Percentiles rank a stretch among this genome's conserved stretches.
These are phyloP conservation scores for Daboia siamensis DNA, from an alignment of 2,113 vertebrate species.

Conservation along the genomic window DNA sequence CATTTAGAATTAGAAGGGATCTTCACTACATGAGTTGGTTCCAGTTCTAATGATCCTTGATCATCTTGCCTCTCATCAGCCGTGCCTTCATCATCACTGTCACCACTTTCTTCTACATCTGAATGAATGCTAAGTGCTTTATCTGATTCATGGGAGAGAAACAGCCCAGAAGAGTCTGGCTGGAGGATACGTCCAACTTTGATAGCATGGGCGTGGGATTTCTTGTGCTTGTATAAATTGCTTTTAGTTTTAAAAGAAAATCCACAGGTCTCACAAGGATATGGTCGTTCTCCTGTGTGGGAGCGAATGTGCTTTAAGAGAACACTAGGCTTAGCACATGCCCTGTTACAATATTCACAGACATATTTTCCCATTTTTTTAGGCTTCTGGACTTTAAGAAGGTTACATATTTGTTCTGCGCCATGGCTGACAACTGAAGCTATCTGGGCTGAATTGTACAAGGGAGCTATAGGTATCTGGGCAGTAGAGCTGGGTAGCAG, in stretches of 20 bases:
- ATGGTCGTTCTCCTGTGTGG: slow-evolving; percentile 95
- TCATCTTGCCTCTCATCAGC: slow-evolving; percentile 76
- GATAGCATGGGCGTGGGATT: slow-evolving; percentile 96
- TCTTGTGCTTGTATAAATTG: slow-evolving; percentile 99
- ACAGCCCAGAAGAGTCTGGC: slow-evolving; percentile 81
- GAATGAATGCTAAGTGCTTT: slow-evolving; percentile 89
- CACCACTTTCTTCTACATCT: slow-evolving; percentile 89
- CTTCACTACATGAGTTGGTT: slow-evolving; percentile 74
- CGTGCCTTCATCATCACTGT: slow-evolving; percentile 89
- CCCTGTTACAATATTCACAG: slow-evolving; percentile 91
- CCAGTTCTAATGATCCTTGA: slow-evolving; percentile 69
- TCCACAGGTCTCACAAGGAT: slow-evolving; percentile 96
- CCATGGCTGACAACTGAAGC: slow-evolving; percentile 82
- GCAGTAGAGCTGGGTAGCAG: slow-evolving; percentile 72
- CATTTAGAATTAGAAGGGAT: slow-evolving; percentile 71
- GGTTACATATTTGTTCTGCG: slow-evolving; percentile 83
- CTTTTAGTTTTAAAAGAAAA: slow-evolving; percentile 99
- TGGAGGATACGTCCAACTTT: slow-evolving; percentile 90
- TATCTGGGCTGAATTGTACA: slow-evolving; percentile 84
- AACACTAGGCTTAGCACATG: slow-evolving; percentile 96
- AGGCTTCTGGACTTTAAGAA: slow-evolving; percentile 92
- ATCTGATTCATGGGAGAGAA: slow-evolving; percentile 86
- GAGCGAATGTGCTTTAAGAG: slow-evolving; percentile 97
- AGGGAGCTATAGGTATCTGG: slow-evolving; percentile 80
- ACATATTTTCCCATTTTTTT: slow-evolving; percentile 97